Evolutionary conservation across 1,140 invertebrate species (phyloP).

Genomic region (Drusus annulatus): DNA sequence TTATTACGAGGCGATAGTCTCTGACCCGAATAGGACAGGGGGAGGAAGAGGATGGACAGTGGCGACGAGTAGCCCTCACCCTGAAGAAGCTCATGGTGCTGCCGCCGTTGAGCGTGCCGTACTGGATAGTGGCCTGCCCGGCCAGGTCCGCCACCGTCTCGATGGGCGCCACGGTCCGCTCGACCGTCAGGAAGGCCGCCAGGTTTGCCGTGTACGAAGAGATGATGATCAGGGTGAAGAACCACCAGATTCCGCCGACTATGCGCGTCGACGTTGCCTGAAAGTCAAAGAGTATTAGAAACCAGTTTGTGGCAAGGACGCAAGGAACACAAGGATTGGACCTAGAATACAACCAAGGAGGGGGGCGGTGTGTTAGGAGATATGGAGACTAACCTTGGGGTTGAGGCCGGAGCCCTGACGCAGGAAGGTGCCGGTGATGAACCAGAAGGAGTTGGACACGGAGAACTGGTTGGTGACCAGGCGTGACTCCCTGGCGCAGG

Average conservation of each 20-base stretch:
- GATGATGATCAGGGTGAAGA: conserved; percentile 98
- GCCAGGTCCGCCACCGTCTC: conserved; percentile 96
- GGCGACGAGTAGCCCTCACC: conserved; percentile 70
- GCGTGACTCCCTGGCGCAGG: conserved; percentile 88
- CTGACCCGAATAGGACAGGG: no score
- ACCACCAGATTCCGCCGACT: conserved; percentile 98
- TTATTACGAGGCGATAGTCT: no score
- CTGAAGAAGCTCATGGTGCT: conserved; percentile 98
- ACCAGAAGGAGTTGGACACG: conserved; percentile 93
- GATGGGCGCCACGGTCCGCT: conserved; percentile 96
- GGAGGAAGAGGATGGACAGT: no score
- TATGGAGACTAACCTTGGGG: conserved; percentile 81
- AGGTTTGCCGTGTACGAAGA: conserved; percentile 98
- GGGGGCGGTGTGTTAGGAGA: no score
- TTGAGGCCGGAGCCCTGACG: conserved; percentile 93
- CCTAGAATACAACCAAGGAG: no score
- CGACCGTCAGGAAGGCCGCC: conserved; percentile 96
- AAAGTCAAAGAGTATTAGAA: neutral
- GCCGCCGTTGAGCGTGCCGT: conserved; percentile 93
- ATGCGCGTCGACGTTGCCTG: conserved; percentile 95
- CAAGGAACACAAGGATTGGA: no score
- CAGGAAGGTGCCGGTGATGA: conserved; percentile 94
- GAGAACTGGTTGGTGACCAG: conserved; percentile 96
- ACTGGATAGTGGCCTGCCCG: conserved; percentile 93
- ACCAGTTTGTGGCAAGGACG: no score